Base-by-base conservation (phyloP, 2,797 vertebrate genomes). In the Oreonectes daqikongensis region DNA sequence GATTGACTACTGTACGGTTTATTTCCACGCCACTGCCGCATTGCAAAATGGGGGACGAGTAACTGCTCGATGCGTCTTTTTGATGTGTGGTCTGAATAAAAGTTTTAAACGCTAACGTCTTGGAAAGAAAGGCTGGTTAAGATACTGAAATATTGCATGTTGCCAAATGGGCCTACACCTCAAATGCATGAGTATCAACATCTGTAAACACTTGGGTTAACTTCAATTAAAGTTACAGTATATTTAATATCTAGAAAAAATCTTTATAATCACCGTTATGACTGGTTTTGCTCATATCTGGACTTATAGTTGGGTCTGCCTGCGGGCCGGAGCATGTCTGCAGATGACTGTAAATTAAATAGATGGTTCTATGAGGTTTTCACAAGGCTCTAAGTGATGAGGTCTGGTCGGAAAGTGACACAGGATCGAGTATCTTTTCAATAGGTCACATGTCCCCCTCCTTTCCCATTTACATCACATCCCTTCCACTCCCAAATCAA, bases 371-470 rank as follows among this genome's bases (percentile, higher is more conserved):
- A 87, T 86, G 85, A 82, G 86, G 82, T 87, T 82, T 83, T 88
- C 84, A 86, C 85, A 78, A 78, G 78, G 84, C 84, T 80, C 85
- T 92, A 92, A 93, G 89, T 89, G 90, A 92, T 92, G 92, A 92
- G 91, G 88, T 86, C 79, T 69, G 86, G 82, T 87, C 86, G 87
- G 85, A 88, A 92, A 89, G 89, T 93, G 91, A 91, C 93, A 92
- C 86, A 86, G 87, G 90, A 93, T 92, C 92, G 92, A 93, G 91
- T 92, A 88, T 86, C 84, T 90, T 85, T 86, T 86, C 88, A 86
- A 92, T 87, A 90, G 92, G 92, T 93, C 91, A 92, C 79, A 84
- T 83, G 84, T 85, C 89, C 86, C 91, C 86, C 91, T 94, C 92
- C 78, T 84, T 80, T 82, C 84, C 88, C 86, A 93, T 93, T 89